Evolutionary conservation across 2,113 vertebrate genomes (phyloP), one percentile per base, ranked within the genome.

Genomic region (Hypomesus transpacificus): DNA sequence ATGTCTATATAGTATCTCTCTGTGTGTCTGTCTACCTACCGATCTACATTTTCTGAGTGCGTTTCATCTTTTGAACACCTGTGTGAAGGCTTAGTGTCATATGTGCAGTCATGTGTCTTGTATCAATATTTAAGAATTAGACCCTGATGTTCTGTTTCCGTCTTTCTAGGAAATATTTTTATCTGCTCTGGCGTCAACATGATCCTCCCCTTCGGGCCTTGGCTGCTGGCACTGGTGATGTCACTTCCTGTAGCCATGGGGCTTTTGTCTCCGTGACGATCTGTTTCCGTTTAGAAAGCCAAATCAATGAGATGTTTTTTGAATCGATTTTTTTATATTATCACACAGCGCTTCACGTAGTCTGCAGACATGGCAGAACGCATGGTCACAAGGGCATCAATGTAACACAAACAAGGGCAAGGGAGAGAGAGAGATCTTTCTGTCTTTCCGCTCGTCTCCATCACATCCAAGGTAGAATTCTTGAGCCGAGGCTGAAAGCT

Each of bases 181-280:
- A 83, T 93, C 77, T 93, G 92, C 81, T 91, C 90, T 31, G 92
- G 89, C 14, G 69, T 92, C 61, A 89, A 84, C 46, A 71, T 89
- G 1, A 84, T 84, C 75, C 85, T 82, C 68, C 68, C 91, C 3
- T 80, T 85, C 4, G 83, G 87, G 1, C 75, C 85, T 0, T 89
- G 86, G 88, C 24, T 91, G 73, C 58, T 89, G 72, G 85, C 82
- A 0, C 54, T 89, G 73, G 34, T 86, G 77, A 85, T 91, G 77
- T 91, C 88, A 62, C 83, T 93, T 80, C 85, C 89, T 75, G 73
- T 91, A 28, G 80, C 85, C 20, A 60, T 89, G 80, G 86, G 86
- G 69, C 78, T 91, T 34, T 74, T 92, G 57, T 85, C 77, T 72
- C 87, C 75, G 17, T 92, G 86, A 91, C 52, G 64, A 51, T 0